Evolutionary conservation across 1,140 invertebrate species (phyloP), one percentile per base, ranked within the genome.

Genomic region (Neodiprion virginianus): DNA sequence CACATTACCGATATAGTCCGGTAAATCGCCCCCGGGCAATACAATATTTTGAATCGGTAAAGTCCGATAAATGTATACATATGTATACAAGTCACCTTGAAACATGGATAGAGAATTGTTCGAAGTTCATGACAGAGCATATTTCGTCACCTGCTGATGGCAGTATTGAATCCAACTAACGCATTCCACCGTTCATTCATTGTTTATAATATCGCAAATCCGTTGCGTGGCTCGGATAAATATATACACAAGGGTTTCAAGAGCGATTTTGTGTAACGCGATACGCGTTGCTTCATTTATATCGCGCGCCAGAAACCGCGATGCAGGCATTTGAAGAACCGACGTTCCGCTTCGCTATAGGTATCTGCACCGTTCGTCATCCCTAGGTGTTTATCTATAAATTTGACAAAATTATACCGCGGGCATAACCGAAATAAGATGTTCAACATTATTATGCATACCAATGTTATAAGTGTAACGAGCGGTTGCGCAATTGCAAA

Each of bases 231-330:
- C 11, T 61, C 53, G 11, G 3, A 17, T 61, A 61, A 14, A 12
- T 61, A 61, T 14, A 8, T 17, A 61, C 11, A 40, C 28, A 17
- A 61, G 53, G 11, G 5, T 12, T 12, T 61, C 11, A 61, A 61
- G 11, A 61, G 53, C n/a, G 53, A 61, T 61, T 61, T 12, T 61
- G 53, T 17, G 53, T 61, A 61, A 61, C 53, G 53, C 14, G 53
- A 61, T 61, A 61, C 53, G 53, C 53, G 53, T 17, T 61, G 53
- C 53, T 61, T 61, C 4, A 61, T 61, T 61, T 61, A 61, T 61
- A 61, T 61, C 53, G 11, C 53, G 11, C 53, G 53, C 53, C n/a
- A 61, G 28, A 40, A 40, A 17, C 11, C 3, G 11, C 53, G 53
- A 1, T 40, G 28, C 11, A 14, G 53, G 53, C 53, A 61, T 61